phyloP scores from a whole-genome alignment of 2,113 vertebrate species.

The Oplegnathus fasciatus region DNA sequence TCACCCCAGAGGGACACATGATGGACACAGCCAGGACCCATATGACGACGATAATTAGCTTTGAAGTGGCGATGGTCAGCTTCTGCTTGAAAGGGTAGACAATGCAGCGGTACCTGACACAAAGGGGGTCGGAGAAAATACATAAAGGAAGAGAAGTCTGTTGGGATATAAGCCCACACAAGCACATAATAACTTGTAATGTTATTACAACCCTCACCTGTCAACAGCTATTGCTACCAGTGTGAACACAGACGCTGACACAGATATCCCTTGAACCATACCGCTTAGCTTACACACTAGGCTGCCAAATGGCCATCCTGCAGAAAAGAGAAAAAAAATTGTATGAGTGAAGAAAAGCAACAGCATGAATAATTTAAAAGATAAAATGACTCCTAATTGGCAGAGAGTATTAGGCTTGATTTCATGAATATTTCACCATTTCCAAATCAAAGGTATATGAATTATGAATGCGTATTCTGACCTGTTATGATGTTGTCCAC shows the following conservation, averaged over 20 bases:
- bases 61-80: constrained; percentile 84
- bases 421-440: not conserved
- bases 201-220: constrained; percentile 81
- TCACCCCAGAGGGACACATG: constrained; percentile 92
- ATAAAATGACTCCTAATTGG: not conserved
- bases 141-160: not conserved
- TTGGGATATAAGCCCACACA: not conserved
- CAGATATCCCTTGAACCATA: constrained; percentile 92
- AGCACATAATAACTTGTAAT: not conserved
- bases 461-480: constrained; percentile 59
- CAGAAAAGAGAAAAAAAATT: not conserved
- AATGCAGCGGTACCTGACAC: constrained; percentile 90
- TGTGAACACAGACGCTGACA: constrained; percentile 93
- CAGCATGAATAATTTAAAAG: not conserved
- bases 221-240: constrained; percentile 92
- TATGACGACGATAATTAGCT: constrained; percentile 86
- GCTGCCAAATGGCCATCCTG: constrained; percentile 95
- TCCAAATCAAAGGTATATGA: not conserved
- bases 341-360: not conserved
- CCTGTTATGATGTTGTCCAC: constrained; percentile 96
- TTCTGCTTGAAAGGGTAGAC: constrained; percentile 94
- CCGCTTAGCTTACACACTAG: constrained; percentile 91
- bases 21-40: constrained; percentile 91
- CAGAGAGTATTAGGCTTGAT: not conserved
- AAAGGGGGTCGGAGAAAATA: constrained; percentile 7